phyloP scores from a whole-genome alignment of 2,113 vertebrate species.

The Semicossyphus pulcher region DNA sequence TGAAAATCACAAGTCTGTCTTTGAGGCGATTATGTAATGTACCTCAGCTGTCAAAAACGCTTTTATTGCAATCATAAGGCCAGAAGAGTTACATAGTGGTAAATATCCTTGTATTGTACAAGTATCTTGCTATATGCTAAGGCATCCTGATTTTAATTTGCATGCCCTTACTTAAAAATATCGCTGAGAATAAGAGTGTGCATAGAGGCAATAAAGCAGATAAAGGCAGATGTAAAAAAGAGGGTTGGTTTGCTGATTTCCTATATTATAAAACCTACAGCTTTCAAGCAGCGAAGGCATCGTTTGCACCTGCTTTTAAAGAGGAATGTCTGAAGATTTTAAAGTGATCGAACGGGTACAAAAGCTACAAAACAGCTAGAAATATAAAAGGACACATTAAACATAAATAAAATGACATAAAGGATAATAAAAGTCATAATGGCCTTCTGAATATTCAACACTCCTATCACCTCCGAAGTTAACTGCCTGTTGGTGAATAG shows the following conservation, averaged over 20 bases:
- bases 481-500: conserved; percentile 69
- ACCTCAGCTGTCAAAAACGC: conserved; percentile 58
- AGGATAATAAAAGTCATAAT: conserved; percentile 74
- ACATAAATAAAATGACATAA: conserved; percentile 75
- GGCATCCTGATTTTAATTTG: conserved; percentile 55
- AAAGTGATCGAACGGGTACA: conserved; percentile 62
- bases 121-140: conserved; percentile 49
- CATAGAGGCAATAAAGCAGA: conserved; percentile 42
- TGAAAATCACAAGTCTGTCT: conserved; percentile 40
- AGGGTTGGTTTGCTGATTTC: conserved; percentile 35
- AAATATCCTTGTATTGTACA: conserved; percentile 58
- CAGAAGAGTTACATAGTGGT: conserved; percentile 72
- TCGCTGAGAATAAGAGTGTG: conserved; percentile 52
- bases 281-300: conserved; percentile 58
- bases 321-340: conserved; percentile 72
- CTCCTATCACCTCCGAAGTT: conserved; percentile 52
- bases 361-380: conserved; percentile 59
- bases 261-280: conserved; percentile 56
- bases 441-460: conserved; percentile 64
- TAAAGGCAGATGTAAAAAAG: conserved; percentile 25
- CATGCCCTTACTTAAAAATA: conserved; percentile 40
- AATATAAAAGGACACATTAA: conserved; percentile 59
- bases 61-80: conserved; percentile 72
- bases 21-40: conserved; percentile 40
- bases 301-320: conserved; percentile 50